These are phyloP conservation scores for Heliconius erato DNA, from an alignment of 2,888 invertebrate species.

Conservation along the genomic window DNA sequence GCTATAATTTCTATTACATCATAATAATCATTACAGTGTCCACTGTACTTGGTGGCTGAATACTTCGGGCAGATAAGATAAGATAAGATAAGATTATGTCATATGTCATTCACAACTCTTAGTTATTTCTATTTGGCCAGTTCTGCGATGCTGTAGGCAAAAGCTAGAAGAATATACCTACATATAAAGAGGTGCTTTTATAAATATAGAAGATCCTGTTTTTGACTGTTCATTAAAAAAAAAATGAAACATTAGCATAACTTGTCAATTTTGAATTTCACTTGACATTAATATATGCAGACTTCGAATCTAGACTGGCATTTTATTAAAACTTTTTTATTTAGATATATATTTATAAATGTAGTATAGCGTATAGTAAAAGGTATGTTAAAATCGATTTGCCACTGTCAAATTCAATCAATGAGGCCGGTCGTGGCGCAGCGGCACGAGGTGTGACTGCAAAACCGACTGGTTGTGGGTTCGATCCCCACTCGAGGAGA, in stretches of 20 bases:
- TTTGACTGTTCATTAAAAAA: not conserved
- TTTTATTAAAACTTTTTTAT: not conserved
- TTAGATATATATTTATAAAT: not conserved
- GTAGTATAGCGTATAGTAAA: not conserved
- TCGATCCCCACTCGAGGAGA: too few relatives aligned
- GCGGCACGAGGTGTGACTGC: too few relatives aligned
- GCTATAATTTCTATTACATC: not conserved
- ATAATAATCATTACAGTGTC: too few relatives aligned
- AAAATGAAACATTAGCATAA: not conserved
- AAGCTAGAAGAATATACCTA: not conserved
- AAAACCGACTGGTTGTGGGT: too few relatives aligned
- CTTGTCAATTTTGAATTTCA: constrained; percentile 4
- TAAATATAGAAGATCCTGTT: not conserved
- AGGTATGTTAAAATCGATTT: not conserved
- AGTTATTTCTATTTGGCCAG: too few relatives aligned
- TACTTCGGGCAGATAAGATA: not conserved
- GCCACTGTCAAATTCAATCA: too few relatives aligned
- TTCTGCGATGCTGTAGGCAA: too few relatives aligned
- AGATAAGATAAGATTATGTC: not conserved
- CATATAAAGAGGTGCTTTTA: not conserved
- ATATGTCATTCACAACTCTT: too few relatives aligned
- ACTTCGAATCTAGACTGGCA: not conserved
- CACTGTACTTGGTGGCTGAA: too few relatives aligned
- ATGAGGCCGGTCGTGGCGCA: too few relatives aligned
- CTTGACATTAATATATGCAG: not conserved